These are phyloP conservation scores for Camponotus vicinus DNA, from an alignment of 1,140 invertebrate species.

Conservation along the genomic window DNA sequence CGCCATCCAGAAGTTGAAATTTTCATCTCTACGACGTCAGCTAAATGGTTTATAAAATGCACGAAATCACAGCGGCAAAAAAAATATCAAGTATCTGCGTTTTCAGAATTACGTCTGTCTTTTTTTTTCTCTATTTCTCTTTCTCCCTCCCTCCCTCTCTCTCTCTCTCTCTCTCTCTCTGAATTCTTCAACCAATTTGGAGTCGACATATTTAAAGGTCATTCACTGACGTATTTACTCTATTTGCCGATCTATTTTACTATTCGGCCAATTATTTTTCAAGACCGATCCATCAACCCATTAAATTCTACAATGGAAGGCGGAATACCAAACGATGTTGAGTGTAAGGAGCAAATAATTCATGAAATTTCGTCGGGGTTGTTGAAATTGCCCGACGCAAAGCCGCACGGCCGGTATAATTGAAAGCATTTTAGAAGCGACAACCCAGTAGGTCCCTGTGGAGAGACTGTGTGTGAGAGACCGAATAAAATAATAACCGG, in stretches of 20 bases:
- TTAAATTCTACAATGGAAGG: slow-evolving; percentile 20
- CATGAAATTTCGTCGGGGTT: slow-evolving; percentile 41
- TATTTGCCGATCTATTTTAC: neutral
- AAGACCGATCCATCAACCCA: slow-evolving; percentile 9
- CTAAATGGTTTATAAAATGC: slow-evolving; percentile 25
- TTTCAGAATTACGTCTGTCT: neutral
- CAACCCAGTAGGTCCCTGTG: slow-evolving; percentile 18
- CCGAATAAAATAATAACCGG: slow-evolving; percentile 58
- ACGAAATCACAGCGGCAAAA: neutral
- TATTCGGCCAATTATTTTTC: slow-evolving; percentile 47
- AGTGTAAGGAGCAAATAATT: slow-evolving; percentile 50
- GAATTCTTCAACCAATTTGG: slow-evolving; percentile 17
- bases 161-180: neutral
- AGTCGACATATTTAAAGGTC: slow-evolving; percentile 13
- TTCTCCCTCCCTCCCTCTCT: no score
- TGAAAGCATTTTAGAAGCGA: slow-evolving; percentile 63
- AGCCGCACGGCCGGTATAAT: slow-evolving; percentile 44
- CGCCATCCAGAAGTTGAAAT: slow-evolving; percentile 15
- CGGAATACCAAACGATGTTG: slow-evolving; percentile 14
- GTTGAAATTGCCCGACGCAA: slow-evolving; percentile 48
- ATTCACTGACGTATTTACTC: slow-evolving; percentile 21
- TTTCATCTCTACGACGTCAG: neutral
- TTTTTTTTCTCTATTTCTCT: neutral
- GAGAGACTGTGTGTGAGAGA: slow-evolving; percentile 11
- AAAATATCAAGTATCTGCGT: neutral